phyloP scores from a whole-genome alignment of 2,797 vertebrate genomes.

The Cossypha polioptera region DNA sequence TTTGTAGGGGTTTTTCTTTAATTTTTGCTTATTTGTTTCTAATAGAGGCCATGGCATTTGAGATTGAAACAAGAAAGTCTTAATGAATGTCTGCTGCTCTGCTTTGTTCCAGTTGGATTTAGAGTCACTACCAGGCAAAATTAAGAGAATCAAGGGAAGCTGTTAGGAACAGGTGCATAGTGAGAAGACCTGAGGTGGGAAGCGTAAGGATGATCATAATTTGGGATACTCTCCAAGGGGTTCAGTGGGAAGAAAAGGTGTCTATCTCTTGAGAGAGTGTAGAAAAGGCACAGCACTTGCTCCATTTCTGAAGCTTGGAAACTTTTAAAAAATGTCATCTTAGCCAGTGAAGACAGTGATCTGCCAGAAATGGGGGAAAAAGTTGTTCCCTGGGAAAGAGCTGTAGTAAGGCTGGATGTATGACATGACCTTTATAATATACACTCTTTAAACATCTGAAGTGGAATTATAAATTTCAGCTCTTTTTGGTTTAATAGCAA shows the following conservation, averaged over 20 bases:
- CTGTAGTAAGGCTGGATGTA: not conserved
- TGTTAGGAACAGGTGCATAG: not conserved
- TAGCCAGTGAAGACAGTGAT: not conserved
- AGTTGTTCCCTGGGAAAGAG: not conserved
- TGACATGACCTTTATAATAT: not conserved
- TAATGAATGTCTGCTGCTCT: not conserved
- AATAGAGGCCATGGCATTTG: not conserved
- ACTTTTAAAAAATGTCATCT: not conserved
- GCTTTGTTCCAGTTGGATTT: not conserved
- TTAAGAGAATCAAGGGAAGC: not conserved
- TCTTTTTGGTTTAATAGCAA: not conserved
- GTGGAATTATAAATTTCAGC: not conserved
- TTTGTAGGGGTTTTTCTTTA: not conserved
- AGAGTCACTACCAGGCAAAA: not conserved
- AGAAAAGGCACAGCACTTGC: not conserved
- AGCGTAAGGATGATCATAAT: not conserved
- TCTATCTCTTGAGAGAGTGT: not conserved
- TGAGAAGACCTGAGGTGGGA: not conserved
- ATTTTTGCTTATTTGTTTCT: not conserved
- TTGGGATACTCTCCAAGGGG: not conserved
- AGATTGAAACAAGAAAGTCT: not conserved
- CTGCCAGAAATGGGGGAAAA: not conserved
- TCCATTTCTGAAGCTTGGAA: not conserved
- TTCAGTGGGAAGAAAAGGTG: not conserved
- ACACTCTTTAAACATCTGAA: not conserved